Conservation (phyloP, 2,113 vertebrate species). For the Onychorhynchus coronatus region DNA sequence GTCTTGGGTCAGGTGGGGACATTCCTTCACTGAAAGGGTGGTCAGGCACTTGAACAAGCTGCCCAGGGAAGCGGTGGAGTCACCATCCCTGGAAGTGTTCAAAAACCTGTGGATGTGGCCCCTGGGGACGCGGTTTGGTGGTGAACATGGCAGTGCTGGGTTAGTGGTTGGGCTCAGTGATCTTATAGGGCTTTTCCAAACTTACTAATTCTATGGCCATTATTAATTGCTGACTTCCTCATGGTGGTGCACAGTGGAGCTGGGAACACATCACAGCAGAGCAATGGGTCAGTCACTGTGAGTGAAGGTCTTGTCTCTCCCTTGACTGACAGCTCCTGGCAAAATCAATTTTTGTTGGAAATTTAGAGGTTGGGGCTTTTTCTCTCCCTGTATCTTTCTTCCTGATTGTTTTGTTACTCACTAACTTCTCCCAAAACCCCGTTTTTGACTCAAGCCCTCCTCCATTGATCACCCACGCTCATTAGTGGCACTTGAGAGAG, state of each 20-base stretch:
- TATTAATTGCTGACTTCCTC: background rate
- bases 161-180: background rate
- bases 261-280: accelerated
- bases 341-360: background rate
- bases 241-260: background rate
- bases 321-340: background rate
- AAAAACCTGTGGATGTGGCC: background rate
- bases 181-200: background rate
- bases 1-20: background rate
- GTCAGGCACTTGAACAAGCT: background rate
- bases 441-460: background rate
- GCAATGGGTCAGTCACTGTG: accelerated
- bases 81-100: background rate
- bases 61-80: background rate
- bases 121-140: background rate
- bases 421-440: background rate
- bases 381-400: background rate
- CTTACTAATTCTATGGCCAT: background rate
- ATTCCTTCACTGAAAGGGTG: background rate
- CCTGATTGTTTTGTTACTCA: background rate
- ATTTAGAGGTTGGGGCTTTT: accelerated
- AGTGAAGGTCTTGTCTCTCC: background rate
- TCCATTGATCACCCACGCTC: background rate
- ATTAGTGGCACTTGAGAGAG: background rate
- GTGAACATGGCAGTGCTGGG: background rate